Evolutionary conservation across 2,113 vertebrate genomes (phyloP), one percentile per base, ranked within the genome.

Genomic region (Cygnus buccinator): DNA sequence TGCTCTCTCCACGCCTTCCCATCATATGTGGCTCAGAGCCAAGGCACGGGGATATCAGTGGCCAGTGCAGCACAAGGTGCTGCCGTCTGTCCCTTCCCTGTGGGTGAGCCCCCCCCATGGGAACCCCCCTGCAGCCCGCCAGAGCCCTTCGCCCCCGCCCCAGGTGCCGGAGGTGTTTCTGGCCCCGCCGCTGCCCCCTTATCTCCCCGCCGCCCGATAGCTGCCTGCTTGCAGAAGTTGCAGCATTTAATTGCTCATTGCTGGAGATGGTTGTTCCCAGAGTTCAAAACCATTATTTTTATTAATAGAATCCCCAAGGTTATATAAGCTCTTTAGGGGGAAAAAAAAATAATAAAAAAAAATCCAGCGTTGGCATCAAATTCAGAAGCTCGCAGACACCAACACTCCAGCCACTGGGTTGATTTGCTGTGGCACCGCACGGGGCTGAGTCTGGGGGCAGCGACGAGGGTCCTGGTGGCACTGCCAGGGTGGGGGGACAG

Each of bases 301-400:
- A 97, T 97, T 97, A 97, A 97, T 97, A 97, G 97, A 97, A 94
- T 95, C 93, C 87, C 87, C 63, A 80, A 89, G 94, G 93, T 97
- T 97, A 97, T 26, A 65, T 97, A 97, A 97, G 82, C 75, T 33
- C 46, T 84, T 88, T 33, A 1, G 59, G 46, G 72, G 79, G 46
- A 33, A 54, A n/a, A 22, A 37, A 46, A 48, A 9, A 14, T 28
- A 67, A 41, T 21, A 48, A 39, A 44, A 46, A 17, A 29, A 35
- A 43, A 2, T 9, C 63, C 63, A 63, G 54, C 0, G 0, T 13
- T 76, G 48, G 63, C 86, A 62, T 63, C 87, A 89, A 61, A 29
- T 66, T 72, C 89, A 23, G 77, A 39, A 41, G 35, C 79, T 62
- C 20, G 3, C 80, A 62, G 94, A 61, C 18, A 1, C 44, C 3